Evolutionary conservation across 2,113 vertebrate genomes (phyloP), one percentile per base, ranked within the genome.

Genomic region (Nycticryphes semicollaris): DNA sequence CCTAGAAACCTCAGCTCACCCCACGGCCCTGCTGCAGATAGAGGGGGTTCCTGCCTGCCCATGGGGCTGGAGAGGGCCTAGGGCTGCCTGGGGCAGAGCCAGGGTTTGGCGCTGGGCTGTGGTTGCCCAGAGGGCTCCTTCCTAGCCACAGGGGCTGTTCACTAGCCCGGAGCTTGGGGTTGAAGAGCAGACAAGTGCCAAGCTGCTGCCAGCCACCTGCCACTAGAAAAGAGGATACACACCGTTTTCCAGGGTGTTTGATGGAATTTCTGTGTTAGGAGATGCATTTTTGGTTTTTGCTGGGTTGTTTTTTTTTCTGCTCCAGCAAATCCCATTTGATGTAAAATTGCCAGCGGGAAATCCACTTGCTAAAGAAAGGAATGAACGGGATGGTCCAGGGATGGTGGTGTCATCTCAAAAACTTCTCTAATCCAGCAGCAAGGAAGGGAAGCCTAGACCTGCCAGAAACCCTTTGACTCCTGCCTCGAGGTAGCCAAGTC

Each of bases 21-120:
- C 15, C 21, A 0, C 1, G 8, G 37, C 30, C 56, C 56, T 0
- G 0, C 35, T 33, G 74, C 63, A 57, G 43, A 21, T 15, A 28
- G 25, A 22, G 64, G 41, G 48, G 4, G 8, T 50, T 30, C 39
- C 21, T 47, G 21, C 12, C 31, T 16, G 3, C 6, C 30, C 31
- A 1, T 2, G 17, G 68, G 73, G 62, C 37, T 35, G 68, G 31
- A 12, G 48, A 28, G 43, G 47, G 3, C 20, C 43, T 27, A 66
- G 48, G 39, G 4, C 7, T 73, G 16, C 21, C 53, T 2, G 0
- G 50, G 57, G 25, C 67, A 66, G 68, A 56, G 62, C 30, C 3
- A 2, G 21, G 43, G 27, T 43, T 84, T 8, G 31, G 3, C 24
- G 27, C 9, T 1, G 1, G 57, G 51, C 69, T 72, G 57, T 1